Percentiles rank a stretch among this genome's conserved stretches.
phyloP scores from a whole-genome alignment of 1,140 invertebrate species.

The Grapholita molesta region DNA sequence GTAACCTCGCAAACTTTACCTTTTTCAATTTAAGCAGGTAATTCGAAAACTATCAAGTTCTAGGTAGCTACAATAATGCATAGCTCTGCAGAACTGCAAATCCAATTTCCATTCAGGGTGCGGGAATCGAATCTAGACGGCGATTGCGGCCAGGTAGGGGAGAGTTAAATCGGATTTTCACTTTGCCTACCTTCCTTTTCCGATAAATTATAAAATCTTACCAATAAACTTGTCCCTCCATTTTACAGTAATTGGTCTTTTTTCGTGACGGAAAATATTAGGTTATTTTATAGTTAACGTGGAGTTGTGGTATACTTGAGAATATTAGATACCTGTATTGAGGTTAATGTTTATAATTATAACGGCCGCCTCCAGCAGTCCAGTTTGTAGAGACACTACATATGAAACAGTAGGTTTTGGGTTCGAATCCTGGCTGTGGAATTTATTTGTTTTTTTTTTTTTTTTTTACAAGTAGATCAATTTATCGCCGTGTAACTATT shows the following conservation, averaged over 20 bases:
- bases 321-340: too few relatives aligned
- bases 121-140: slow-evolving; percentile 55
- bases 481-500: too few relatives aligned
- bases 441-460: too few relatives aligned
- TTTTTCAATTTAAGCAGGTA: slow-evolving; percentile 30
- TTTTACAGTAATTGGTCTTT: slow-evolving; percentile 15
- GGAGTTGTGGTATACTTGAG: too few relatives aligned
- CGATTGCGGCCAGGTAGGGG: slow-evolving; percentile 60
- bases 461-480: too few relatives aligned
- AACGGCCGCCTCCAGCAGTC: too few relatives aligned
- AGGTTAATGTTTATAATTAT: too few relatives aligned
- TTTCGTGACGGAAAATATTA: background rate
- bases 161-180: slow-evolving; percentile 59
- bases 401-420: too few relatives aligned
- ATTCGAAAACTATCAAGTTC: slow-evolving; percentile 47
- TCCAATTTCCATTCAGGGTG: slow-evolving; percentile 58
- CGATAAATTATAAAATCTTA: slow-evolving; percentile 44
- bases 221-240: slow-evolving; percentile 22
- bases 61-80: slow-evolving; percentile 45
- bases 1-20: background rate
- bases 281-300: too few relatives aligned
- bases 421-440: too few relatives aligned
- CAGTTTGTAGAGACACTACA: too few relatives aligned
- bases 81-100: slow-evolving; percentile 59
- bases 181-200: slow-evolving; percentile 44